Conservation (phyloP, 1,140 invertebrate genomes). For the Anastatus disparis region DNA sequence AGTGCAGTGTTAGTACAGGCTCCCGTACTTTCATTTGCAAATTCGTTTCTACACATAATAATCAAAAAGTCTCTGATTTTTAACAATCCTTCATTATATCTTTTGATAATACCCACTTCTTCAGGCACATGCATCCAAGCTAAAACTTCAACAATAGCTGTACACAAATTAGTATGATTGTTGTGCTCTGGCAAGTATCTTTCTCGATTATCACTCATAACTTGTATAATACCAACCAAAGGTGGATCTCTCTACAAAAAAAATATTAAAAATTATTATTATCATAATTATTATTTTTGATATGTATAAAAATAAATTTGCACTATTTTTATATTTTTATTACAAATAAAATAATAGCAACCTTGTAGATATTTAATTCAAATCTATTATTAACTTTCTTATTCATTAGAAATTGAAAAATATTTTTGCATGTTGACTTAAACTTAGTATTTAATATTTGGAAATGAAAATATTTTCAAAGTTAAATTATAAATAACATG, state of each 20-base stretch:
- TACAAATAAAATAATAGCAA: neutral
- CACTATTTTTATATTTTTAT: neutral
- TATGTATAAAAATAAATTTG: neutral
- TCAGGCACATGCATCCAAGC: slow-evolving; percentile 46
- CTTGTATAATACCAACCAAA: slow-evolving; percentile 46
- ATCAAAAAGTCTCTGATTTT: slow-evolving; percentile 49
- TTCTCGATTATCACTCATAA: slow-evolving; percentile 40
- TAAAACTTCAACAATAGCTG: slow-evolving; percentile 49
- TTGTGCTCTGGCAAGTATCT: slow-evolving; percentile 40
- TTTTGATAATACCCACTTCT: slow-evolving; percentile 33
- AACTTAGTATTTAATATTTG: no score
- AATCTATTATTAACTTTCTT: no score
- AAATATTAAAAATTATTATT: neutral
- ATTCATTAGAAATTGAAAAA: no score
- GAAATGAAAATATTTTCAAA: no score
- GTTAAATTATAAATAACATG: neutral
- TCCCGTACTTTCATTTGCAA: slow-evolving; percentile 41
- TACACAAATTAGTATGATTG: slow-evolving; percentile 47
- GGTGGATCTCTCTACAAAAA: slow-evolving; percentile 22
- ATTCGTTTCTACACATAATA: slow-evolving; percentile 39
- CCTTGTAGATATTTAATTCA: neutral
- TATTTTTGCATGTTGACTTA: no score
- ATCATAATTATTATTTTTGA: neutral
- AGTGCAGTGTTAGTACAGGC: no score
- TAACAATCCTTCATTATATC: slow-evolving; percentile 44